These are phyloP conservation scores for Drosophila pectinifera DNA, from an alignment of 1,140 invertebrate genomes.

Conservation along the genomic window DNA sequence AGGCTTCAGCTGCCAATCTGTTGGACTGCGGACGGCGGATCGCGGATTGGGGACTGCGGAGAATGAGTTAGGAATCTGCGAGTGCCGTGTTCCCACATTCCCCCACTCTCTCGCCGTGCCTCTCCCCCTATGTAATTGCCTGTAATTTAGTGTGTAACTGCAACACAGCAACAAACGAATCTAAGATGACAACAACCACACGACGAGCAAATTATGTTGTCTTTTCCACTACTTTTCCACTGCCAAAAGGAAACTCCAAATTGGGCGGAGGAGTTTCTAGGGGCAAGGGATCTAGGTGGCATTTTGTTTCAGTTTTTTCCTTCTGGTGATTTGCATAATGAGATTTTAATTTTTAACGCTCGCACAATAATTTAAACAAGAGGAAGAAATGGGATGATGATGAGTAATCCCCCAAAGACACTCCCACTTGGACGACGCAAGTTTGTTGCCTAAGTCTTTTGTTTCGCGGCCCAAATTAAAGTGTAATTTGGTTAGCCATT, in stretches of 20 bases:
- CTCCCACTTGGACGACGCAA: constrained; percentile 35
- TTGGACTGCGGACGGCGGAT: constrained; percentile 1
- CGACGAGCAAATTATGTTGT: constrained; percentile 79
- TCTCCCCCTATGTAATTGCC: constrained; percentile 71
- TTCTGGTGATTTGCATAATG: constrained; percentile 79
- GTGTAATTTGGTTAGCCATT: constrained; percentile 83
- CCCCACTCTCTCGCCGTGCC: constrained; percentile 9
- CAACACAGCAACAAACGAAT: constrained; percentile 58
- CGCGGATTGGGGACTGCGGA: constrained; percentile 3
- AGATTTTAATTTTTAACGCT: constrained; percentile 78
- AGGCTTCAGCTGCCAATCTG: constrained; percentile 61
- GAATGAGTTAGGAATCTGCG: constrained; percentile 41
- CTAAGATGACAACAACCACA: constrained; percentile 74
- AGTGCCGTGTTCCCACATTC: constrained; percentile 53
- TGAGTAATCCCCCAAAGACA: constrained; percentile 20
- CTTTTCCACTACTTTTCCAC: constrained; percentile 34
- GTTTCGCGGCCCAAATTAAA: constrained; percentile 77
- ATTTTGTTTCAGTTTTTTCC: constrained; percentile 21
- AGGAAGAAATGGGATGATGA: neutral
- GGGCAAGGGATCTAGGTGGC: neutral
- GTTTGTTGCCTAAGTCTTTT: constrained; percentile 74
- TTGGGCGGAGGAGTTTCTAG: constrained; percentile 16
- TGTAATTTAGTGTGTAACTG: constrained; percentile 83
- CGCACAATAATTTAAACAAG: constrained; percentile 56
- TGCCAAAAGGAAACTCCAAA: constrained; percentile 43